Percentiles rank a stretch among this genome's conserved stretches.
phyloP scores from a whole-genome alignment of 2,797 vertebrate species.

The Ataeniobius toweri region DNA sequence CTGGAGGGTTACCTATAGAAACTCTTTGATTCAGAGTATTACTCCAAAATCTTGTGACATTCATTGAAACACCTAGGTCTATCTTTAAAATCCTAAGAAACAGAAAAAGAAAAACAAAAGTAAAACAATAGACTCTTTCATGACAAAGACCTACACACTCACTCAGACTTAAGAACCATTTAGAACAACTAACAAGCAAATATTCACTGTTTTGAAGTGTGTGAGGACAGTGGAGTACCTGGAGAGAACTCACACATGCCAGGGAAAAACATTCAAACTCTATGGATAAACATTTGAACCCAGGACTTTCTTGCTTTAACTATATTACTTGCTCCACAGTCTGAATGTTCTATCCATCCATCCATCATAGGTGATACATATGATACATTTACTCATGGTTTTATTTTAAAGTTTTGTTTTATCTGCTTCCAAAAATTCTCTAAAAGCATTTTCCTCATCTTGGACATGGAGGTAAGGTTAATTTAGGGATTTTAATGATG shows the following conservation, averaged over 20 bases:
- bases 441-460: neutral
- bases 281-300: neutral
- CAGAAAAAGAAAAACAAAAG: neutral
- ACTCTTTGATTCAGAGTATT: neutral
- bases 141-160: neutral
- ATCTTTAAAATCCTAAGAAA: neutral
- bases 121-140: neutral
- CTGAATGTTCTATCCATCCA: neutral
- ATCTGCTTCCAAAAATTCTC: neutral
- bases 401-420: neutral
- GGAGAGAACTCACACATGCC: neutral
- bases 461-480: no score
- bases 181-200: no score
- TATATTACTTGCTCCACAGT: neutral
- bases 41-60: neutral
- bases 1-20: neutral
- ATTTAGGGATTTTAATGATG: neutral
- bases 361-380: neutral
- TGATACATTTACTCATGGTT: neutral
- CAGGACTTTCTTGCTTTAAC: neutral
- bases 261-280: neutral
- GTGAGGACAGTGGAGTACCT: neutral
- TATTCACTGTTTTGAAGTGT: neutral
- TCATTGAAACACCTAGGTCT: neutral
- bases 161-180: neutral